A percentile compares a stretch with the other conserved stretches of the same genome.
These are phyloP conservation scores for Solea senegalensis DNA, from an alignment of 2,113 vertebrate genomes.

Conservation along the genomic window DNA sequence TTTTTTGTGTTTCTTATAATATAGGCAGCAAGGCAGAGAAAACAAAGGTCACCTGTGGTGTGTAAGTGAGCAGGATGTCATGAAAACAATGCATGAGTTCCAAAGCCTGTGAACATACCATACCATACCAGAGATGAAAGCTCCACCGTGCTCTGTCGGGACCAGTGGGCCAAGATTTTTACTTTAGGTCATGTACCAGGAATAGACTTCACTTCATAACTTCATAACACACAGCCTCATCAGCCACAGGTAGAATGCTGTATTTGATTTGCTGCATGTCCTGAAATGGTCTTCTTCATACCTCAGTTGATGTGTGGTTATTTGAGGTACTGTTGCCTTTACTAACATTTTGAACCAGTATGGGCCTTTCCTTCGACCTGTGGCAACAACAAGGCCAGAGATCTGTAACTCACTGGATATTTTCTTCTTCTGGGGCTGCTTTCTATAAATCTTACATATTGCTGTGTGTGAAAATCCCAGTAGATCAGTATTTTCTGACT, in stretches of 20 bases:
- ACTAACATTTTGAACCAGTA: no score
- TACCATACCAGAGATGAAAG: conserved; percentile 43
- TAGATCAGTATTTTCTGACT: no score
- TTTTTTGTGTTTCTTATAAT: background rate
- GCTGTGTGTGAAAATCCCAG: no score
- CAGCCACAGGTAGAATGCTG: background rate
- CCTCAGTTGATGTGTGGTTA: no score
- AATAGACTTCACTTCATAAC: conserved; percentile 25
- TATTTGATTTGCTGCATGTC: background rate
- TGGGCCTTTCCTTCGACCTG: no score
- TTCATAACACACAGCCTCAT: background rate
- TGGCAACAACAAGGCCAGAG: no score
- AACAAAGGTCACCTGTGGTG: conserved; percentile 30
- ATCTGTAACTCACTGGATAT: no score
- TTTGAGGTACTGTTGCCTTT: no score
- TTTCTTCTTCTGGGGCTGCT: no score
- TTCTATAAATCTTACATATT: no score
- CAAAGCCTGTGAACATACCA: conserved; percentile 36
- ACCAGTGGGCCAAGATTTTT: conserved; percentile 4
- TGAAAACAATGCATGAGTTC: conserved; percentile 34
- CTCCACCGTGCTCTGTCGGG: background rate
- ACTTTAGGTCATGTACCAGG: conserved; percentile 19
- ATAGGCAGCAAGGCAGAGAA: conserved; percentile 14
- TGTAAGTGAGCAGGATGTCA: conserved; percentile 50
- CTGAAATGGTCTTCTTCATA: no score